These are phyloP conservation scores for Boulengeromyrus knoepffleri DNA, from an alignment of 2,113 vertebrate species.

Conservation along the genomic window DNA sequence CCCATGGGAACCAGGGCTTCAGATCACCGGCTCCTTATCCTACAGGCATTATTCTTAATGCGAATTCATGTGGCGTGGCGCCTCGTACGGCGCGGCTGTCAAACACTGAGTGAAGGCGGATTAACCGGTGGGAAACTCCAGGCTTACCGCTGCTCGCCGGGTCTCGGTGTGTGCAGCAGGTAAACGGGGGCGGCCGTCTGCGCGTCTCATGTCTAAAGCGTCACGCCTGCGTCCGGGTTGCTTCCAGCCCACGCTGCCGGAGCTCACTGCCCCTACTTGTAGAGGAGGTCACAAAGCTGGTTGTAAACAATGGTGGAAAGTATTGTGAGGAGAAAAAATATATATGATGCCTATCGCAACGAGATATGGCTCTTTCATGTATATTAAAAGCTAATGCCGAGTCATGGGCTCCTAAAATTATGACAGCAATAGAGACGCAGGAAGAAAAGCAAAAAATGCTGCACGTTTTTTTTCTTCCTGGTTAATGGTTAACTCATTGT, in stretches of 20 bases:
- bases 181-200: not conserved
- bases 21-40: not conserved
- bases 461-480: not conserved
- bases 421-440: not conserved
- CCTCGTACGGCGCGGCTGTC: not conserved
- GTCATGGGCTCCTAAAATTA: not conserved
- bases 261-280: not conserved
- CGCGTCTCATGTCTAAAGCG: conserved; percentile 29
- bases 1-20: not conserved
- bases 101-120: not conserved
- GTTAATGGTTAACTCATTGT: not conserved
- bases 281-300: not conserved
- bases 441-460: not conserved
- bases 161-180: not conserved
- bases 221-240: conserved; percentile 4
- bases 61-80: not conserved
- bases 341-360: not conserved
- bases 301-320: not conserved
- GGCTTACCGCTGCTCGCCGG: conserved; percentile 17
- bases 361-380: not conserved
- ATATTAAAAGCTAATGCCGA: not conserved
- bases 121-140: not conserved
- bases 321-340: not conserved
- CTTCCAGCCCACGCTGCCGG: not conserved
- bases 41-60: not conserved